Base-by-base conservation (phyloP, 2,797 vertebrate species). In the Ptychadena robeensis region DNA sequence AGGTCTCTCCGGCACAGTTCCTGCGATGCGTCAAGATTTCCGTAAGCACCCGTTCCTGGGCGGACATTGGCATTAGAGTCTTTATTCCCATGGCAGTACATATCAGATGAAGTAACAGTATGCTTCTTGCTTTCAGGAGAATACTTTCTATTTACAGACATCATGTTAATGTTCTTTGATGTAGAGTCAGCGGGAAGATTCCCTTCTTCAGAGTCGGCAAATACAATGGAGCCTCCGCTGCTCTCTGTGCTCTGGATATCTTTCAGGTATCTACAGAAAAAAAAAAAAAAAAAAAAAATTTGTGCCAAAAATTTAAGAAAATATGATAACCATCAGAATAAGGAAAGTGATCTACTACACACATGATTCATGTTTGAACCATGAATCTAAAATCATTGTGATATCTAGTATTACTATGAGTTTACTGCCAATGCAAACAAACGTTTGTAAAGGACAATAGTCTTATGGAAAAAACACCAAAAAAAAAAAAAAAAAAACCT, bases 161-260 rank as follows among this genome's bases (percentile, higher is more conserved):
- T 87, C 85, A 88, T 74, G 8, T 85, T 81, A 69, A 87, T 82
- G 44, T 88, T 63, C 86, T 87, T 65, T 63, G 22, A 3, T 22
- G 59, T 63, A 61, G 67, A 59, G 74, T 76, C 67, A 25, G 48
- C 80, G 38, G 86, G 38, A 66, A 53, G 40, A 27, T 88, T 89
- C 34, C 92, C 89, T n/a, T 88, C 87, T 82, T 89, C 80, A 61
- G 87, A 87, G 81, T 95, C 96, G 79, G 95, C 93, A 87, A 99
- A 99, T 87, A 98, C 90, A 79, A 99, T 95, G 0, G 95, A 99
- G 5, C 92, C 93, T 86, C 95, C 94, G 77, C 53, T 86, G 85
- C 89, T 93, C 82, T 93, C 94, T 71, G 92, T 87, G 34, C 87
- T 87, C 82, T 88, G 88, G 74, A 89, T 25, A 11, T 30, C 72